Conservation (phyloP, 53 echinoderm and acorn worm genomes). For the Paelopatides confundens region DNA sequence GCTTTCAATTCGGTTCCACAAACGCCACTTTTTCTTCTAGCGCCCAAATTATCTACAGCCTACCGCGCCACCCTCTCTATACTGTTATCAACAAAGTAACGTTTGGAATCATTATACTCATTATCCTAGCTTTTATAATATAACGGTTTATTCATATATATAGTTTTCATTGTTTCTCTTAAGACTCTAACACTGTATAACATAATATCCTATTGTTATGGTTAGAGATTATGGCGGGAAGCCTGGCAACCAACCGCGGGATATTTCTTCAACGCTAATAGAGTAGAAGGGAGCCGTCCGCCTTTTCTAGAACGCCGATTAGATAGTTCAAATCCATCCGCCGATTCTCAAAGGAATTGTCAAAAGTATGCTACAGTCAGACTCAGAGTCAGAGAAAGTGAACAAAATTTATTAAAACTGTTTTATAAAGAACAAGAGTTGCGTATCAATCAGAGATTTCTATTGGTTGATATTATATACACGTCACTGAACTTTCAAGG, state of each 20-base stretch:
- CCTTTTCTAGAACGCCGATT: not conserved
- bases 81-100: not conserved
- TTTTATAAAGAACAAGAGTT: too few relatives aligned
- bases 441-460: too few relatives aligned
- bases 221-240: slow-evolving; percentile 16
- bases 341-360: not conserved
- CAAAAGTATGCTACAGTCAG: too few relatives aligned
- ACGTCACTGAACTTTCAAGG: too few relatives aligned
- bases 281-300: not conserved
- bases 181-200: not conserved
- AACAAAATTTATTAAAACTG: too few relatives aligned
- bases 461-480: too few relatives aligned
- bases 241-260: slow-evolving; percentile 27
- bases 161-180: not conserved
- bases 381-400: too few relatives aligned
- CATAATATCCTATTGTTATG: slow-evolving; percentile 29
- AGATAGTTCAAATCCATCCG: not conserved
- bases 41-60: not conserved
- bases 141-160: too few relatives aligned
- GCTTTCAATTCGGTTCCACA: too few relatives aligned
- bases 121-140: not conserved
- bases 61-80: not conserved
- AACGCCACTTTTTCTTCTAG: too few relatives aligned
- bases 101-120: not conserved
- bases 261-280: slow-evolving; percentile 38